A percentile compares a stretch with the other conserved stretches of the same genome.
Evolutionary conservation across 2,797 vertebrate species (phyloP).

Genomic region (Tiaroga cobitis): DNA sequence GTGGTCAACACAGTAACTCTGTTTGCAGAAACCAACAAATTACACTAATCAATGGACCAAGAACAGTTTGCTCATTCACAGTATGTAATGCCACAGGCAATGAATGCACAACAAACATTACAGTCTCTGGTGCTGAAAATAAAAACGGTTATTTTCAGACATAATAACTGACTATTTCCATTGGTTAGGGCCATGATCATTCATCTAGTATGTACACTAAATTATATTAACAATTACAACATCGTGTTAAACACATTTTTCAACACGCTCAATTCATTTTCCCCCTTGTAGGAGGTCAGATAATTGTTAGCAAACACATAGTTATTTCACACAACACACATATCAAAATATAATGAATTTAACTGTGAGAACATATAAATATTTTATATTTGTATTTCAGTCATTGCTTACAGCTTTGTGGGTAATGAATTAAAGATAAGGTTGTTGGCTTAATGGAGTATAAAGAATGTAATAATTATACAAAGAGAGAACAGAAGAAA

Average conservation of each 20-base stretch:
- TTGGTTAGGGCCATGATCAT: not conserved
- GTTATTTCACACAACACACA: constrained; percentile 12
- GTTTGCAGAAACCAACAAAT: constrained; percentile 2
- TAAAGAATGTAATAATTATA: constrained; percentile 7
- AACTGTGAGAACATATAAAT: constrained; percentile 1
- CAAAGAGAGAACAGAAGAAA: not conserved
- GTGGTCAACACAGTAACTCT: not conserved
- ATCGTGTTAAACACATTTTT: constrained; percentile 4
- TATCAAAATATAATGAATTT: constrained; percentile 21
- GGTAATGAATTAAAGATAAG: constrained; percentile 21
- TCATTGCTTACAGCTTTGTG: constrained; percentile 5
- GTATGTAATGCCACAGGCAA: not conserved
- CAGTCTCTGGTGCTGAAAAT: not conserved
- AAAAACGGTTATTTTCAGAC: not conserved
- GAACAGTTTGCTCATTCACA: not conserved
- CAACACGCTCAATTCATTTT: not conserved
- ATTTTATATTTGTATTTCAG: constrained; percentile 5
- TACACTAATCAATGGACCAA: constrained; percentile 2
- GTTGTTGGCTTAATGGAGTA: constrained; percentile 2
- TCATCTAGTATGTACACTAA: not conserved
- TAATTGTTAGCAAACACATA: not conserved
- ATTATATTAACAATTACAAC: constrained; percentile 7
- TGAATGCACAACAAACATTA: not conserved
- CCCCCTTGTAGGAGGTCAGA: not conserved
- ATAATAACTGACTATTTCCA: not conserved